Evolutionary conservation across 2,888 invertebrate genomes (phyloP).

Genomic region (Gari tellinella): DNA sequence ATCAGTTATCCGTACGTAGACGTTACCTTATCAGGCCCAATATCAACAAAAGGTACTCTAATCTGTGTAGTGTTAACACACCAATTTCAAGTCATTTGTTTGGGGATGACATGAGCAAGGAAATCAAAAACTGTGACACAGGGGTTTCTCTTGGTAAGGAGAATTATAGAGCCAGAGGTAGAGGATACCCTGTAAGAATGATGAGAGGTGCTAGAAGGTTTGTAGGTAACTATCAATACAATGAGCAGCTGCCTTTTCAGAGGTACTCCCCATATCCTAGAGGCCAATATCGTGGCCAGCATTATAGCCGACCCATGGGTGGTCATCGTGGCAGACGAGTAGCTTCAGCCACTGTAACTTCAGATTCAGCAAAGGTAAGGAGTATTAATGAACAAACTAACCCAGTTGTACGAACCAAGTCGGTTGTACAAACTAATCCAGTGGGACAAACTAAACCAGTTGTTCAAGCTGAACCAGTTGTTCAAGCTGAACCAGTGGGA

Average conservation of each 20-base stretch:
- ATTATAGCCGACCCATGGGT: neutral
- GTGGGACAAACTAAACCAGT: too few relatives aligned
- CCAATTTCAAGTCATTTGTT: conserved; percentile 8
- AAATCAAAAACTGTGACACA: conserved; percentile 6
- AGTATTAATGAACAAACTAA: neutral
- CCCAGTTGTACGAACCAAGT: neutral
- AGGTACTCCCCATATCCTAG: too few relatives aligned
- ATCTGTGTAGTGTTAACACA: too few relatives aligned
- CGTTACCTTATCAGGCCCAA: conserved; percentile 17
- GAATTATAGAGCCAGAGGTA: neutral
- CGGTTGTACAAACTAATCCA: too few relatives aligned
- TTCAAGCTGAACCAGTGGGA: too few relatives aligned
- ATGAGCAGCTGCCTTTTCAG: too few relatives aligned
- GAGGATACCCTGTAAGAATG: too few relatives aligned
- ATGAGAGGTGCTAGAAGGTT: too few relatives aligned
- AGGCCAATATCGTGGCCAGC: neutral
- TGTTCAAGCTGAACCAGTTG: too few relatives aligned
- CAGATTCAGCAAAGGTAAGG: neutral
- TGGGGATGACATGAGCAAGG: conserved; percentile 14
- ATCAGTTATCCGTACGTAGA: conserved; percentile 15
- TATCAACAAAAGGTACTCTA: conserved; percentile 22
- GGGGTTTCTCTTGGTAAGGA: conserved; percentile 3
- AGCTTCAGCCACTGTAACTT: neutral
- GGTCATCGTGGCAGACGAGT: neutral
- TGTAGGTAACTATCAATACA: too few relatives aligned